Evolutionary conservation across 2,797 vertebrate species (phyloP).

Genomic region (Chloroceryle inda): DNA sequence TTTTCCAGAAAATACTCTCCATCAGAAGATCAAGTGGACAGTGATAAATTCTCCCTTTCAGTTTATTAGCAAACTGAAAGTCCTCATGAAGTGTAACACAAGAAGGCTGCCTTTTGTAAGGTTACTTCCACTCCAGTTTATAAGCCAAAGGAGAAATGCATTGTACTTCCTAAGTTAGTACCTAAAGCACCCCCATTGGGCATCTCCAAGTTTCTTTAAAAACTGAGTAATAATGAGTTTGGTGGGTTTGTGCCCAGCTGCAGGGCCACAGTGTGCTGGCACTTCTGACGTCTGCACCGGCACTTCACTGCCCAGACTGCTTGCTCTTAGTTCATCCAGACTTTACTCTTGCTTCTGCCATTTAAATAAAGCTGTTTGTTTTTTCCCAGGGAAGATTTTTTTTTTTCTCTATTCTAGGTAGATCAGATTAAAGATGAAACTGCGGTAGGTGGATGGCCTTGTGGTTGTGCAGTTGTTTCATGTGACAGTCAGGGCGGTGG

Average conservation of each 20-base stretch:
- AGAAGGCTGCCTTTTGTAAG: slow-evolving; percentile 9
- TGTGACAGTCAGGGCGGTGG: accelerated
- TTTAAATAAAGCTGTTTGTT: not conserved
- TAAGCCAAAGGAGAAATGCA: not conserved
- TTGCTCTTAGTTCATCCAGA: not conserved
- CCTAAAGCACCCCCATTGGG: not conserved
- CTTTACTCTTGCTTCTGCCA: not conserved
- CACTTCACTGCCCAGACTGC: not conserved
- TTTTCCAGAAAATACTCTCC: slow-evolving; percentile 8
- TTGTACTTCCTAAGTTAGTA: not conserved
- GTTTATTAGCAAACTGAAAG: not conserved
- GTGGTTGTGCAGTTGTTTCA: accelerated
- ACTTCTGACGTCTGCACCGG: accelerated
- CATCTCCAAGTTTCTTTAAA: not conserved
- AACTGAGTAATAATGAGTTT: not conserved
- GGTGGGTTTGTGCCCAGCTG: not conserved
- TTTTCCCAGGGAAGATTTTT: not conserved
- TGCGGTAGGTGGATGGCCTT: not conserved
- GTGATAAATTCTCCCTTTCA: not conserved
- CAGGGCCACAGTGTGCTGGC: accelerated
- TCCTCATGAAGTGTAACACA: not conserved
- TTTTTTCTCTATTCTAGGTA: not conserved
- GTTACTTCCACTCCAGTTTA: not conserved
- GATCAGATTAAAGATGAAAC: not conserved
- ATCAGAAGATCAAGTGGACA: not conserved